Evolutionary conservation across 2,797 vertebrate species (phyloP).

Genomic region (Muraenolepis orangiensis): DNA sequence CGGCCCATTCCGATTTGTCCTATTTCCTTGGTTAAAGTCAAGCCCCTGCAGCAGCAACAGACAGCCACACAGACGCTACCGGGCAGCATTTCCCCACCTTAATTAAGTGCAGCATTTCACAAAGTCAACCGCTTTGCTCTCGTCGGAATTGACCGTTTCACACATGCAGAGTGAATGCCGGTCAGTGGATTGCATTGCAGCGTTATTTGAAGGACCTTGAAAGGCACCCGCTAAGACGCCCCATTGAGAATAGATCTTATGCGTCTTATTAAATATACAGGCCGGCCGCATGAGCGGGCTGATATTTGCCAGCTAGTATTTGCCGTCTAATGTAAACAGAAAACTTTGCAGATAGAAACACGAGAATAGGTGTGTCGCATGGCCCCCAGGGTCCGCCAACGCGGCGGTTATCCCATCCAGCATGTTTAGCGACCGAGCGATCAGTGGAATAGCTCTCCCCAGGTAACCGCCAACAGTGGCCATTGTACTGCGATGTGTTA

Average conservation of each 20-base stretch:
- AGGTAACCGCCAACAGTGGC: not conserved
- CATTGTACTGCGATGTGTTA: constrained; percentile 11
- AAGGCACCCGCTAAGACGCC: not conserved
- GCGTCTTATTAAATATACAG: not conserved
- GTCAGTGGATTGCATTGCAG: not conserved
- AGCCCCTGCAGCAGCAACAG: not conserved
- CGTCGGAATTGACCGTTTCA: not conserved
- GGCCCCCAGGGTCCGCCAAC: too few relatives aligned
- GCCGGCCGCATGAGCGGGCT: not conserved
- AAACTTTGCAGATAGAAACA: not conserved
- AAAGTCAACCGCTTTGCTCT: not conserved
- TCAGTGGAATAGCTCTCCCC: not conserved
- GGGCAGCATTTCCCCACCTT: not conserved
- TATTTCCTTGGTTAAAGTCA: not conserved
- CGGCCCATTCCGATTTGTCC: not conserved
- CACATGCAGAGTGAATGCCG: constrained; percentile 5
- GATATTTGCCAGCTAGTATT: not conserved
- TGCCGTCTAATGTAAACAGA: not conserved
- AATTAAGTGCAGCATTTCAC: not conserved
- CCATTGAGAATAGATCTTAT: not conserved
- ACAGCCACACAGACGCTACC: not conserved
- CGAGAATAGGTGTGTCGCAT: not conserved
- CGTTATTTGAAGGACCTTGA: not conserved
- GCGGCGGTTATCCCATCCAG: not conserved
- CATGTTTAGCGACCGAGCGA: not conserved